These are phyloP conservation scores for Ceratina australensis DNA, from an alignment of 1,140 invertebrate species.

Conservation along the genomic window DNA sequence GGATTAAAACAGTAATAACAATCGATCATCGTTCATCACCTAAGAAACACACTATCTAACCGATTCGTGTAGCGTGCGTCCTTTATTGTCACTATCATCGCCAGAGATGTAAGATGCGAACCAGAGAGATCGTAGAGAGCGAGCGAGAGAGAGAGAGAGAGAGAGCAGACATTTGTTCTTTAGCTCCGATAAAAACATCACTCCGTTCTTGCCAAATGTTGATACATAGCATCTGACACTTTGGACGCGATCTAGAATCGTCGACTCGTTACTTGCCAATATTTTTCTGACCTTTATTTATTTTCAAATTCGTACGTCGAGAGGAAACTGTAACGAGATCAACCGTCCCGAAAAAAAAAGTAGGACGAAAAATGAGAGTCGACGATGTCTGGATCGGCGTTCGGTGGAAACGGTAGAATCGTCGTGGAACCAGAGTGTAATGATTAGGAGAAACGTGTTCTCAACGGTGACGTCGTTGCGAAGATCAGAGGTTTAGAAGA, in stretches of 20 bases:
- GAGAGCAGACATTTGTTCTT: background rate
- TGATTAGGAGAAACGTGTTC: too few relatives aligned
- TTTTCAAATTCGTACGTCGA: slow-evolving; percentile 3
- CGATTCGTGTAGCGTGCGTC: slow-evolving; percentile 44
- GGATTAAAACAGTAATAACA: slow-evolving; percentile 45
- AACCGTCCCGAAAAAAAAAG: slow-evolving; percentile 37
- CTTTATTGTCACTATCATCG: slow-evolving; percentile 44
- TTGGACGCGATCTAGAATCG: background rate
- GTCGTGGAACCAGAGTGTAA: slow-evolving; percentile 33
- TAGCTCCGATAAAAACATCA: background rate
- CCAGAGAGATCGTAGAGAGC: too few relatives aligned
- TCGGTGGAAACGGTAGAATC: background rate
- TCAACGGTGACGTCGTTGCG: background rate
- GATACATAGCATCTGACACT: background rate
- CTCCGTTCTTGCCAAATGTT: slow-evolving; percentile 31
- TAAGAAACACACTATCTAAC: slow-evolving; percentile 25
- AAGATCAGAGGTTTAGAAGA: background rate
- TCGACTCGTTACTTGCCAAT: slow-evolving; percentile 23
- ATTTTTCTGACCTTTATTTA: slow-evolving; percentile 36
- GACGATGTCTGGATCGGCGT: background rate
- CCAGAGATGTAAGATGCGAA: slow-evolving; percentile 19
- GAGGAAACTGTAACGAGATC: background rate
- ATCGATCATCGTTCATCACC: slow-evolving; percentile 56
- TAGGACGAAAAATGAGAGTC: slow-evolving; percentile 10
- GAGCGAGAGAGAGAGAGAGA: background rate